Base-by-base conservation (phyloP, 2,888 invertebrate genomes). In the Rhorus exstirpatorius region DNA sequence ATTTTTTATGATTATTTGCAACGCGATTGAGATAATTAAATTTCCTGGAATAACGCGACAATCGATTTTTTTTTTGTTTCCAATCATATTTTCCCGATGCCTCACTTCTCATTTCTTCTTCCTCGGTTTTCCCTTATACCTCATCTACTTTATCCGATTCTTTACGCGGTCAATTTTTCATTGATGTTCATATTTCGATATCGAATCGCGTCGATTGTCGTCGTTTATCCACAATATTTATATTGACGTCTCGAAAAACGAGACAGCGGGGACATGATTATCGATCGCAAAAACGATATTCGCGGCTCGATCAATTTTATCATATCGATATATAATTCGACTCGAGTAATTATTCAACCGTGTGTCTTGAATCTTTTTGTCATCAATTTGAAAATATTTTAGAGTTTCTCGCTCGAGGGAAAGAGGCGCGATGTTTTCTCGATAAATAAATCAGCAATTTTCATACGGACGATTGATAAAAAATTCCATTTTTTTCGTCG, bases 1-100 rank as follows among this genome's bases (percentile, higher is more conserved):
- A 41, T 74, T 82, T 70, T 75, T 74, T 21, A 67, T n/a, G 8
- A 55, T 77, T 46, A 70, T n/a, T 75, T 65, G 68, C 44, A 51
- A 75, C 49, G 49, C 49, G 49, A 68, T 68, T 65, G 41, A 58
- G 58, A 1, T 44, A 78, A 74, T 68, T 21, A 46, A 74, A 81
- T 46, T 81, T 74, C 78, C 58, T 68, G 53, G 81, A 78, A 81
- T 49, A 38, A 49, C 68, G 35, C 14, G 24, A 65, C 38, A 67
- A 10, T 60, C 49, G 21, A 41, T 55, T 55, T 60, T 72, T 71
- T 65, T n/a, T n/a, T n/a, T n/a, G n/a, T n/a, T n/a, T n/a, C n/a
- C 71, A 65, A 61, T 79, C 24, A 70, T n/a, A 58, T 65, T 71
- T 79, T 79, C 63, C 67, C 24, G n/a, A 38, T 14, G n/a, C 51